Evolutionary conservation across 2,113 vertebrate species (phyloP).

Genomic region (Halcyon malimbica): DNA sequence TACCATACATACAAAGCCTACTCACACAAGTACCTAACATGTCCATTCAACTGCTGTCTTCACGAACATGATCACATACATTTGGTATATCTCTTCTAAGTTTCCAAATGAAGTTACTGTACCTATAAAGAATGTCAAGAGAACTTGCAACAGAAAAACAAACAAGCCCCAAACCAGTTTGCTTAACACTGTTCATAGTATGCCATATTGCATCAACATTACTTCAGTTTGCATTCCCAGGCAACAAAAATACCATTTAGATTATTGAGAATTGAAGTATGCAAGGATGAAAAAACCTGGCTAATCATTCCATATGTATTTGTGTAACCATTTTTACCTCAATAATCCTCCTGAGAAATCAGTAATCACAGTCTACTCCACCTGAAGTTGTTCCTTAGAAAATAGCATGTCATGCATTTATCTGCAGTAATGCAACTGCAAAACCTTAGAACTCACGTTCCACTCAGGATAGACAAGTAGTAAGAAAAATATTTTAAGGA

Average conservation of each 20-base stretch:
- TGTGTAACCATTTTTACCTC: background rate
- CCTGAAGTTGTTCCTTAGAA: background rate
- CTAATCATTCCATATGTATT: background rate
- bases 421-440: background rate
- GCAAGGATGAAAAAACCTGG: background rate
- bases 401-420: background rate
- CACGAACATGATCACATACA: background rate
- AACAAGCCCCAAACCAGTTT: background rate
- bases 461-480: background rate
- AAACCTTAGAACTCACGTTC: background rate
- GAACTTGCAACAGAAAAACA: background rate
- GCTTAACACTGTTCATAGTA: background rate
- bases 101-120: background rate
- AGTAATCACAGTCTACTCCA: background rate
- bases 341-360: background rate
- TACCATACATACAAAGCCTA: background rate
- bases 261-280: background rate
- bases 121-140: background rate
- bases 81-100: background rate
- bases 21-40: background rate
- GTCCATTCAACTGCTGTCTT: background rate
- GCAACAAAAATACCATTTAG: background rate
- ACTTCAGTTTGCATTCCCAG: background rate
- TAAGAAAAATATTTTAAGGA: background rate
- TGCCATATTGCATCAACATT: background rate